phyloP scores from a whole-genome alignment of 2,797 vertebrate species.

The Periophthalmus magnuspinnatus region DNA sequence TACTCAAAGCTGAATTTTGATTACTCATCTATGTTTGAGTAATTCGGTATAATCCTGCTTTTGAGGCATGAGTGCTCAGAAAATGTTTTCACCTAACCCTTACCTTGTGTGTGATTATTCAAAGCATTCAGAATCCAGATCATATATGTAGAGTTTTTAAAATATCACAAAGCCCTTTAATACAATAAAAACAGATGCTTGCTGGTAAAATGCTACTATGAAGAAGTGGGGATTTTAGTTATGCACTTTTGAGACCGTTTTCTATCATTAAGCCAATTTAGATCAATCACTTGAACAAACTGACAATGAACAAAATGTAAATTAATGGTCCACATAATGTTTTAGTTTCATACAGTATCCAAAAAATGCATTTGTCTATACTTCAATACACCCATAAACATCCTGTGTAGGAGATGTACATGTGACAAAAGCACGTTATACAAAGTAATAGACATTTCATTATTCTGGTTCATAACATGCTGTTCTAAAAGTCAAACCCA shows the following conservation, averaged over 20 bases:
- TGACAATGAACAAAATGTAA: neutral
- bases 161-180: too few species aligned
- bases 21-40: neutral
- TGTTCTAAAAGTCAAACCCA: too few species aligned
- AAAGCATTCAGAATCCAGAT: too few species aligned
- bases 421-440: neutral
- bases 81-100: neutral
- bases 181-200: neutral
- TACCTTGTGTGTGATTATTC: too few species aligned
- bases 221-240: neutral
- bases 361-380: too few species aligned
- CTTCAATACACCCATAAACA: neutral
- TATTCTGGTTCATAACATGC: neutral
- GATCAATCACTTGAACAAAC: neutral
- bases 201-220: neutral
- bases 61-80: neutral
- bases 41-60: neutral
- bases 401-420: neutral
- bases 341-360: neutral
- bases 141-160: too few species aligned
- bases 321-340: neutral
- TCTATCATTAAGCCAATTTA: neutral
- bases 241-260: neutral
- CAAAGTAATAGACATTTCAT: neutral
- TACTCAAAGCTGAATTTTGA: neutral